Percentiles rank a stretch among this genome's conserved stretches.
Evolutionary conservation across 37 sponge, comb jelly and placozoan species (phyloP).

Genomic region (Haliclona indistincta): DNA sequence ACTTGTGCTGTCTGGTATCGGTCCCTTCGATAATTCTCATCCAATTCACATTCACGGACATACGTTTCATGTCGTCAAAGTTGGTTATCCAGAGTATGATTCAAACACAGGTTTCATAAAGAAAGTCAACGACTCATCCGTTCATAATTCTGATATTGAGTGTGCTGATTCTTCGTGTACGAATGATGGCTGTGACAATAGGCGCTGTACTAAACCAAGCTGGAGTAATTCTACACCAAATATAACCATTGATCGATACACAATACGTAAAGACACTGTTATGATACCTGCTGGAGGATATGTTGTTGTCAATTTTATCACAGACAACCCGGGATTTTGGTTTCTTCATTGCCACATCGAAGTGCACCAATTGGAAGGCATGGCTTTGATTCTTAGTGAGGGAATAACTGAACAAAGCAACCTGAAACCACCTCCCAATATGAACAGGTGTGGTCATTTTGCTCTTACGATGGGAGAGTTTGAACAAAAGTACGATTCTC

Average conservation of each 20-base stretch:
- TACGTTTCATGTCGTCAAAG: slow-evolving; percentile 63
- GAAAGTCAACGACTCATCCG: not conserved
- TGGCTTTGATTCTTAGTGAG: slow-evolving; percentile 59
- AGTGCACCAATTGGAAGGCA: no score
- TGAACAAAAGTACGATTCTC: no score
- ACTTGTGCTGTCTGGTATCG: slow-evolving; percentile 22
- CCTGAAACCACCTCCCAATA: slow-evolving; percentile 20
- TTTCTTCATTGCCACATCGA: slow-evolving; percentile 85
- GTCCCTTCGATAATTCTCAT: slow-evolving; percentile 29
- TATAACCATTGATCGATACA: not conserved
- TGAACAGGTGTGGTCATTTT: slow-evolving; percentile 35
- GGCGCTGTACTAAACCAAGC: not conserved
- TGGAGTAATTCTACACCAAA: not conserved
- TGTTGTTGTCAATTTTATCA: slow-evolving; percentile 52
- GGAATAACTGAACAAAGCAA: slow-evolving; percentile 1
- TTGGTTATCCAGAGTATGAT: slow-evolving; percentile 66
- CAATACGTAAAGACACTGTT: slow-evolving; percentile 70
- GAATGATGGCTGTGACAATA: not conserved
- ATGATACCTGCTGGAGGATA: slow-evolving; percentile 78
- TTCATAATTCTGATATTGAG: slow-evolving; percentile 15
- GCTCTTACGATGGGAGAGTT: not conserved
- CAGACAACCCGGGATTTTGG: slow-evolving; percentile 79
- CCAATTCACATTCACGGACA: slow-evolving; percentile 78
- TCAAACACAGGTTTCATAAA: not conserved
- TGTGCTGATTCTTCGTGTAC: slow-evolving; percentile 1